phyloP scores from a whole-genome alignment of 2,113 vertebrate species.

The Ascaphus truei region DNA sequence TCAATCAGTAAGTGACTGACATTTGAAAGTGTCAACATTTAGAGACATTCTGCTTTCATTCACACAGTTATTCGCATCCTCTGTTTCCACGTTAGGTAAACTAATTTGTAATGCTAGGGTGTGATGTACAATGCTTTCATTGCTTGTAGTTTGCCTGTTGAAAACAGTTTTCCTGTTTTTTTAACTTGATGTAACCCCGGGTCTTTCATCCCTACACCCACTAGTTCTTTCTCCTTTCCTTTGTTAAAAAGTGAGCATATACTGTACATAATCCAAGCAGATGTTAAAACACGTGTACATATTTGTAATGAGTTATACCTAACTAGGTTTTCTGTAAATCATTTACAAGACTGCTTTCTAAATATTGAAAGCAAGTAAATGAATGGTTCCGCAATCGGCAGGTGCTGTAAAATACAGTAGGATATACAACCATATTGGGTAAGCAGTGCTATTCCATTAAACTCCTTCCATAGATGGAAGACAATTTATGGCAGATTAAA shows the following conservation, averaged over 20 bases:
- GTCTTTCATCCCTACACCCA: neutral
- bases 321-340: neutral
- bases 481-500: too few relatives aligned
- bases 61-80: slow-evolving; percentile 2
- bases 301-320: neutral
- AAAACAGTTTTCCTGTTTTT: neutral
- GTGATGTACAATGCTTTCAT: neutral
- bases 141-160: neutral
- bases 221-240: neutral
- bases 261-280: slow-evolving; percentile 2
- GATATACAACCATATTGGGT: too few relatives aligned
- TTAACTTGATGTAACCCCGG: neutral
- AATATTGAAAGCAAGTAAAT: neutral
- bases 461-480: too few relatives aligned
- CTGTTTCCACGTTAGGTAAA: neutral
- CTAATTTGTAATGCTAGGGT: neutral
- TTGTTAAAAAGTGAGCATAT: neutral
- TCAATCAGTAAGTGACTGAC: neutral
- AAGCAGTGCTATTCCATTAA: too few relatives aligned
- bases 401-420: too few relatives aligned
- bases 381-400: neutral
- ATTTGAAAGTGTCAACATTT: slow-evolving; percentile 1
- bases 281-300: slow-evolving; percentile 6
- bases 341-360: neutral
- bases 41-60: neutral